Evolutionary conservation across 1,140 invertebrate genomes (phyloP).

Genomic region (Drosophila bocqueti): DNA sequence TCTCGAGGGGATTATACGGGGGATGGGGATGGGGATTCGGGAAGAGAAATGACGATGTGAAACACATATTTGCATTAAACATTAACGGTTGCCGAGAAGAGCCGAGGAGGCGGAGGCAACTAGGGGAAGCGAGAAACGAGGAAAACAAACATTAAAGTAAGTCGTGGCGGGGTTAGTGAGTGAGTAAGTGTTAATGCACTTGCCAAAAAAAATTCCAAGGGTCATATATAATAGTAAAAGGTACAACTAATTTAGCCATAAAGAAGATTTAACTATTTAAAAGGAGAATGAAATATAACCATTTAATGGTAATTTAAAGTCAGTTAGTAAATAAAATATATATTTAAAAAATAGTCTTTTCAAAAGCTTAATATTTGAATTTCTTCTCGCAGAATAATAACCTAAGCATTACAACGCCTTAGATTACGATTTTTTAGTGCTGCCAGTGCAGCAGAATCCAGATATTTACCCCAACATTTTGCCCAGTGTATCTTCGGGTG

Average conservation of each 20-base stretch:
- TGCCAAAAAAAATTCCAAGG: background rate
- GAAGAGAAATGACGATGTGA: conserved; percentile 45
- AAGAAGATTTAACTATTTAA: too few relatives aligned
- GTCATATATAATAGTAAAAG: background rate
- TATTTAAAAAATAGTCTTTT: too few relatives aligned
- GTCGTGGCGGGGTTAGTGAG: conserved; percentile 18
- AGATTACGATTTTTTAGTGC: background rate
- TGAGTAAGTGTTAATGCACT: conserved; percentile 15
- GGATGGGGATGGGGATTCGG: background rate
- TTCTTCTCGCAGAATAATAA: too few relatives aligned
- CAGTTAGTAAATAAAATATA: background rate
- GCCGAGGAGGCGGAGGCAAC: conserved; percentile 10
- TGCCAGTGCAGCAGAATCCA: background rate
- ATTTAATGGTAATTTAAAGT: background rate
- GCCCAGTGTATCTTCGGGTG: conserved; percentile 17
- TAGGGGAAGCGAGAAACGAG: conserved; percentile 64
- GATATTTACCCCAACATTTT: background rate
- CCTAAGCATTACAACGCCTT: background rate
- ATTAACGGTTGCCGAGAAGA: conserved; percentile 59
- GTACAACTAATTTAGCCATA: background rate
- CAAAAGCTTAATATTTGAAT: background rate
- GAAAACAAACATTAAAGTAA: conserved; percentile 77
- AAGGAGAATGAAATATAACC: background rate
- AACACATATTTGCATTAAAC: conserved; percentile 78
- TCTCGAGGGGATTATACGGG: conserved; percentile 8